Evolutionary conservation across 2,797 vertebrate species (phyloP), one percentile per base, ranked within the genome.

Genomic region (Selene dorsalis): DNA sequence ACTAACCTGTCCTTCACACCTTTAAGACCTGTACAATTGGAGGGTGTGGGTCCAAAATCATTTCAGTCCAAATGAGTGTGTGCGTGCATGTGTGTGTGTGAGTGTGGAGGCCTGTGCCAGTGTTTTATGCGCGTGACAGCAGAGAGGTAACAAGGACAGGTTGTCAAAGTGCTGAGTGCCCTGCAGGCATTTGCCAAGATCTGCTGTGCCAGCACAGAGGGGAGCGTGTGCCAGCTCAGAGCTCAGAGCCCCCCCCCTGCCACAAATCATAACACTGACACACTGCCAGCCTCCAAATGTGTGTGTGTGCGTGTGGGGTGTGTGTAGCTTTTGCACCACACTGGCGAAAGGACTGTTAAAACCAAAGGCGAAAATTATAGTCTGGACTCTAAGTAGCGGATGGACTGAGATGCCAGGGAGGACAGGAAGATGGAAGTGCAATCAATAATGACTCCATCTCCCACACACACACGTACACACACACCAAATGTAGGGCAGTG

Each of bases 161-260:
- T 84, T 68, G 18, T 87, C 86, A 83, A 53, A 88, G 74, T 39
- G 7, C 65, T 50, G 64, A 88, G 68, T 39, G 68, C 57, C 69
- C 75, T 38, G 65, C 73, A 30, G 80, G 28, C 17, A 7, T 71
- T 61, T 35, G 66, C 79, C 79, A 86, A 84, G 79, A 81, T 90
- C 61, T 79, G 76, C 85, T 77, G 81, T 62, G 62, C 48, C 75
- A 82, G 87, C 88, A 73, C 9, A 64, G 64, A 76, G 38, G 35
- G 66, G 56, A 67, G 57, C 50, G 35, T 56, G 76, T 74, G 74
- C 74, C 73, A 79, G 53, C 77, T 77, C 70, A n/a, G 62, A 84
- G 69, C 67, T n/a, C n/a, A n/a, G n/a, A n/a, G n/a, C n/a, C n/a
- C n/a, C 11, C 17, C 43, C 22, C n/a, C 26, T 16, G 22, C 50